Percentiles rank a stretch among this genome's conserved stretches.
phyloP scores from a whole-genome alignment of 2,888 invertebrate species.

The Nomada flava region DNA sequence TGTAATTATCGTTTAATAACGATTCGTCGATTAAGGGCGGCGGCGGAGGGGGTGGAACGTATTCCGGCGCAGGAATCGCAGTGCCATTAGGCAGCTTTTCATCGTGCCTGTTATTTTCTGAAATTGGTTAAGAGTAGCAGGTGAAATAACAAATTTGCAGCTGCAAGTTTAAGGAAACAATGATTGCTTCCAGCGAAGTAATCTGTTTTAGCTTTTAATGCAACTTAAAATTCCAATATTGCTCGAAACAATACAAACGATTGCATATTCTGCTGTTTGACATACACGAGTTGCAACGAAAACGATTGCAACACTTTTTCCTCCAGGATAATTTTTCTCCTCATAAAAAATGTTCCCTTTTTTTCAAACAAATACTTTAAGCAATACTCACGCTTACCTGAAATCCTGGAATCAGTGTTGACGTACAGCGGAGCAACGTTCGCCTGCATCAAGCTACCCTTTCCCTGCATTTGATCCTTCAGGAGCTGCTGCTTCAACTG shows the following conservation, averaged over 20 bases:
- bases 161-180: too few relatives aligned
- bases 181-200: too few relatives aligned
- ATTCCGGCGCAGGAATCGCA: constrained; percentile 77
- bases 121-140: neutral
- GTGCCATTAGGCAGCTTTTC: constrained; percentile 73
- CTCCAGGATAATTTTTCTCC: neutral
- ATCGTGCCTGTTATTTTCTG: constrained; percentile 73
- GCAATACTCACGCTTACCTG: constrained; percentile 43
- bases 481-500: constrained; percentile 80
- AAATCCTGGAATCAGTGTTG: constrained; percentile 86
- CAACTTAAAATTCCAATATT: too few relatives aligned
- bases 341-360: too few relatives aligned
- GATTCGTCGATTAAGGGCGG: constrained; percentile 77
- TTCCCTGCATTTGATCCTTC: constrained; percentile 81
- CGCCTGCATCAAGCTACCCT: constrained; percentile 73
- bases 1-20: constrained; percentile 75
- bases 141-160: too few relatives aligned
- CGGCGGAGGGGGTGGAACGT: constrained; percentile 81
- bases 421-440: constrained; percentile 88
- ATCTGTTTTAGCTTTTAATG: too few relatives aligned
- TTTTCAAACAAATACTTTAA: neutral
- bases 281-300: too few relatives aligned
- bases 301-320: too few relatives aligned
- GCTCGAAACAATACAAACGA: too few relatives aligned
- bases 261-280: too few relatives aligned